phyloP scores from a whole-genome alignment of 2,888 invertebrate genomes.

The Mesorhabditis spiculigera region DNA sequence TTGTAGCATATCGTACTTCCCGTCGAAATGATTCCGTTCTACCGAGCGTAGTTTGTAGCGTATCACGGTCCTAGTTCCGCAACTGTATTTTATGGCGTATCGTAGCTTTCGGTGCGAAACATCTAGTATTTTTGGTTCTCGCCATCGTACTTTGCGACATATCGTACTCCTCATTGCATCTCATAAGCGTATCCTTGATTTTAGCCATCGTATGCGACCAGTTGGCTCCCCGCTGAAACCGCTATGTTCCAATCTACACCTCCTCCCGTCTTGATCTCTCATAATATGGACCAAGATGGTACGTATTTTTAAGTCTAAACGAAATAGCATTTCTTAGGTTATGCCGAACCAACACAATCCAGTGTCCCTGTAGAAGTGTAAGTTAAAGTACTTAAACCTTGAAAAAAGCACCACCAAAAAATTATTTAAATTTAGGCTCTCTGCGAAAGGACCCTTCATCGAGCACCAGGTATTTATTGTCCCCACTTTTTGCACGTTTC shows the following conservation, averaged over 20 bases:
- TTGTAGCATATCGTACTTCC: too few species aligned
- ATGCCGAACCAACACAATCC: not conserved
- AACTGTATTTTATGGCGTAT: too few species aligned
- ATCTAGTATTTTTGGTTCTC: too few species aligned
- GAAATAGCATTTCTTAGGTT: slow-evolving; percentile 2
- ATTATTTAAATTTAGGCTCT: not conserved
- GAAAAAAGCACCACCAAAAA: not conserved
- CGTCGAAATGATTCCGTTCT: too few species aligned
- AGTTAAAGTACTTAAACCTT: not conserved
- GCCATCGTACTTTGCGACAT: too few species aligned
- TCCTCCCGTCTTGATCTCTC: not conserved
- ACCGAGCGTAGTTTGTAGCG: too few species aligned
- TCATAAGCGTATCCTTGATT: too few species aligned
- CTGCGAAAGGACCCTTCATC: not conserved
- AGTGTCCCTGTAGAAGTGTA: slow-evolving; percentile 1
- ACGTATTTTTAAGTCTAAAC: not conserved
- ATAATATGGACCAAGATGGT: not conserved
- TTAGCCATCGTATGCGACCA: too few species aligned
- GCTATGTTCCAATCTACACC: not conserved
- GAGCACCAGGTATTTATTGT: not conserved
- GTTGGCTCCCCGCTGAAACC: not conserved
- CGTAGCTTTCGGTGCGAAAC: too few species aligned
- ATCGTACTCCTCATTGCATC: too few species aligned
- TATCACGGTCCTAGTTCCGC: too few species aligned
- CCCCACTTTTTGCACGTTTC: too few species aligned